These are phyloP conservation scores for Neodiprion virginianus DNA, from an alignment of 1,140 invertebrate species.

Conservation along the genomic window DNA sequence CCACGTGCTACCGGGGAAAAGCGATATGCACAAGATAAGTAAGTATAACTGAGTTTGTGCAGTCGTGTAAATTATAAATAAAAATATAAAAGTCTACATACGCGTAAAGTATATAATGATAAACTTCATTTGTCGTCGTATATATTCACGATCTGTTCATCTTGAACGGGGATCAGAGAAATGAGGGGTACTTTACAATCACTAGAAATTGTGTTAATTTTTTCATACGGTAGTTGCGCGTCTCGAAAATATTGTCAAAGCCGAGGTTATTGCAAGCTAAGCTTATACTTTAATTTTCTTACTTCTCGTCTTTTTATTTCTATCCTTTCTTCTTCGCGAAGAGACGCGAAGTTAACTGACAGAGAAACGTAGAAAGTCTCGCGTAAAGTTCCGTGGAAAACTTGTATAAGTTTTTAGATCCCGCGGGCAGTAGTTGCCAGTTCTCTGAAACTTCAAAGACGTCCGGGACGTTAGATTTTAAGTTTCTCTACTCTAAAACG, in stretches of 20 bases:
- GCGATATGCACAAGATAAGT: no score
- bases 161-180: background rate
- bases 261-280: background rate
- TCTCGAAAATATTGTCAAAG: background rate
- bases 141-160: background rate
- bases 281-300: background rate
- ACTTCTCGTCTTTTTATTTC: background rate
- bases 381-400: background rate
- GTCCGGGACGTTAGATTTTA: background rate
- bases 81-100: no score
- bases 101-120: no score
- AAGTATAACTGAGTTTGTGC: no score
- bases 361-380: background rate
- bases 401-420: background rate
- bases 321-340: background rate
- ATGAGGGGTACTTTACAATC: background rate
- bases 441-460: conserved; percentile 2
- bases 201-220: background rate
- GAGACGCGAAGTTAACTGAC: background rate
- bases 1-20: no score
- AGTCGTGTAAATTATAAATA: no score
- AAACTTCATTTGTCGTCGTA: no score
- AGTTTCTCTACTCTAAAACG: background rate
- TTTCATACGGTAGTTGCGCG: background rate
- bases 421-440: background rate